A percentile compares a stretch with the other conserved stretches of the same genome.
Conservation (phyloP, 2,113 vertebrate genomes). For the Scomber japonicus region DNA sequence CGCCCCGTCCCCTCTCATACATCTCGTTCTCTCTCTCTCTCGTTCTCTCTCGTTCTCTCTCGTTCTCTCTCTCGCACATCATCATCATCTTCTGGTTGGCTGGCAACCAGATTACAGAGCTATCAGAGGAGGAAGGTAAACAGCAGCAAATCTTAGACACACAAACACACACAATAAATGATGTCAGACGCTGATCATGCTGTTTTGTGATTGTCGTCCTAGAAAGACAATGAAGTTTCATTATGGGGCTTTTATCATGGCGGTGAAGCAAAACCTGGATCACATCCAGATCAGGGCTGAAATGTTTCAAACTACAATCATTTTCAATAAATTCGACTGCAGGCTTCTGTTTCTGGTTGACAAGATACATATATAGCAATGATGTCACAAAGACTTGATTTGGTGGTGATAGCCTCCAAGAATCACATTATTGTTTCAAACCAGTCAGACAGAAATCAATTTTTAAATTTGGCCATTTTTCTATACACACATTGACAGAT, state of each 20-base stretch:
- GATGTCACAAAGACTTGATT: too few relatives aligned
- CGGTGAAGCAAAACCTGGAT: too few relatives aligned
- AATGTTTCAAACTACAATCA: too few relatives aligned
- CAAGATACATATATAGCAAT: too few relatives aligned
- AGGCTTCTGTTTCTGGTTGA: too few relatives aligned
- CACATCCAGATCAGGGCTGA: too few relatives aligned
- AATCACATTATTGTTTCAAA: too few relatives aligned
- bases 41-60: background rate
- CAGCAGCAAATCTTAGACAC: conserved; percentile 33
- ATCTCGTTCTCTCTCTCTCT: conserved; percentile 10
- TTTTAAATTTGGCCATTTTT: too few relatives aligned
- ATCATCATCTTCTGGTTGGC: conserved; percentile 40
- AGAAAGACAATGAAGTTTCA: conserved; percentile 1
- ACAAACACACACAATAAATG: background rate
- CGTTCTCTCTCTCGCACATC: conserved; percentile 4
- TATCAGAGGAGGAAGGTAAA: conserved; percentile 26
- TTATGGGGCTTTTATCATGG: background rate
- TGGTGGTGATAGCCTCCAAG: too few relatives aligned
- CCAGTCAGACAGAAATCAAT: too few relatives aligned
- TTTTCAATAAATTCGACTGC: too few relatives aligned
- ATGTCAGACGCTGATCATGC: conserved; percentile 13
- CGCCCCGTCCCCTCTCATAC: background rate
- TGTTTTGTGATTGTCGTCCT: background rate
- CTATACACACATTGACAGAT: too few relatives aligned
- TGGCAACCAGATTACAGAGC: conserved; percentile 47